Conservation (phyloP, 1,140 invertebrate species). For the Steinernema feltiae region DNA sequence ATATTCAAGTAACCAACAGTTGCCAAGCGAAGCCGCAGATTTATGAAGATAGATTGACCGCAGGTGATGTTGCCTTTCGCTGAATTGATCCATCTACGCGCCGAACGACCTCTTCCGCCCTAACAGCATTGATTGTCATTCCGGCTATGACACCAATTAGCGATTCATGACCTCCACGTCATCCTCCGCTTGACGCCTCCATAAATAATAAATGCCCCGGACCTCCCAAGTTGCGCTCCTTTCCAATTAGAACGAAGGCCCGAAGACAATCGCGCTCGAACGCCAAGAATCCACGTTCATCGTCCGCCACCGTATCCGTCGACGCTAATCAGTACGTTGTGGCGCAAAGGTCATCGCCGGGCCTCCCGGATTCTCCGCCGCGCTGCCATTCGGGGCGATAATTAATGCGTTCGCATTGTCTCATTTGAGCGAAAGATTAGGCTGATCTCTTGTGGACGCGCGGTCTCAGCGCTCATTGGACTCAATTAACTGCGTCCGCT, state of each 20-base stretch:
- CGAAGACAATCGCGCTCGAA: not conserved
- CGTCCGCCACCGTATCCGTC: not conserved
- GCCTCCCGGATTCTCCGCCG: conserved; percentile 4
- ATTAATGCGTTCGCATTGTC: conserved; percentile 11
- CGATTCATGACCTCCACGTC: not conserved
- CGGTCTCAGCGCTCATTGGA: not conserved
- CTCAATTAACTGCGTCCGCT: not conserved
- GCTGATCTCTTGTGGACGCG: not conserved
- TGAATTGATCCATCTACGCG: too few species aligned
- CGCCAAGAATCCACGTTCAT: not conserved
- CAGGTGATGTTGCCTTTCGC: too few species aligned
- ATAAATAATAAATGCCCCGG: conserved; percentile 1
- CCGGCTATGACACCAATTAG: not conserved
- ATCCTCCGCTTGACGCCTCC: not conserved
- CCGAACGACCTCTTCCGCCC: not conserved
- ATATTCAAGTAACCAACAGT: too few species aligned
- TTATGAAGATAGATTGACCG: too few species aligned
- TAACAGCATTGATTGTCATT: not conserved
- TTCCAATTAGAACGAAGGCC: not conserved
- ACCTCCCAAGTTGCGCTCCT: not conserved
- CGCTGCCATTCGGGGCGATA: not conserved
- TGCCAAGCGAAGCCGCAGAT: too few species aligned
- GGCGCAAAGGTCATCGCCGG: not conserved
- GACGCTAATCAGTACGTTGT: too few species aligned
- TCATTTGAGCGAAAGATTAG: not conserved